A percentile compares a stretch with the other conserved stretches of the same genome.
Conservation (phyloP, 2,113 vertebrate genomes). For the Pelodiscus sinensis region DNA sequence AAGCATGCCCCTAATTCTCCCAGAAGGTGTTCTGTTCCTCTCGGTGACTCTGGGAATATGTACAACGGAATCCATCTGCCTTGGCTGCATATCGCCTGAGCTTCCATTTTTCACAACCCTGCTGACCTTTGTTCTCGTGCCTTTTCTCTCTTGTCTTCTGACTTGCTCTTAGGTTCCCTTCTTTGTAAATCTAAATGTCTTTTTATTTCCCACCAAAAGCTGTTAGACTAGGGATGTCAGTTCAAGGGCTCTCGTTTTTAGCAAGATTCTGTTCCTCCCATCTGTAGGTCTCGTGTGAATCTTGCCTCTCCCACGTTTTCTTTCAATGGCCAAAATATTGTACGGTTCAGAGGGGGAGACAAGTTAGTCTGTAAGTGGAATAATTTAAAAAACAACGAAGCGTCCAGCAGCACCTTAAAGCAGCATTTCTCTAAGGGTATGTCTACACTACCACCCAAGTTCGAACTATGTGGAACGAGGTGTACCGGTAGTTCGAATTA, state of each 20-base stretch:
- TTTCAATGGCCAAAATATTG: rapidly evolving
- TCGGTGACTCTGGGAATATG: rapidly evolving
- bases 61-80: rapidly evolving
- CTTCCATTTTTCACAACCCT: rapidly evolving
- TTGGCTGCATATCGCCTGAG: rapidly evolving
- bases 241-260: neutral
- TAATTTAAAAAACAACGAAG: no score
- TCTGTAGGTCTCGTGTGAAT: neutral
- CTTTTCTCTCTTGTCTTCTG: neutral
- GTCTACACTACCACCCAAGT: no score
- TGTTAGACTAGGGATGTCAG: rapidly evolving
- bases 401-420: no score
- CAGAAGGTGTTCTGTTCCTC: neutral
- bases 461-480: no score
- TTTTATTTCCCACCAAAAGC: neutral
- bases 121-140: neutral
- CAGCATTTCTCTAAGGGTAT: no score
- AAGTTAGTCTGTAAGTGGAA: no score
- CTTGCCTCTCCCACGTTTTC: rapidly evolving
- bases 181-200: rapidly evolving
- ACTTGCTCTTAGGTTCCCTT: rapidly evolving
- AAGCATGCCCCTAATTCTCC: neutral
- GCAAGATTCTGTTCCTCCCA: rapidly evolving
- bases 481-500: no score
- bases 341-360: neutral